Base-by-base conservation (phyloP, 2,797 vertebrate genomes). In the Pipistrellus kuhlii region DNA sequence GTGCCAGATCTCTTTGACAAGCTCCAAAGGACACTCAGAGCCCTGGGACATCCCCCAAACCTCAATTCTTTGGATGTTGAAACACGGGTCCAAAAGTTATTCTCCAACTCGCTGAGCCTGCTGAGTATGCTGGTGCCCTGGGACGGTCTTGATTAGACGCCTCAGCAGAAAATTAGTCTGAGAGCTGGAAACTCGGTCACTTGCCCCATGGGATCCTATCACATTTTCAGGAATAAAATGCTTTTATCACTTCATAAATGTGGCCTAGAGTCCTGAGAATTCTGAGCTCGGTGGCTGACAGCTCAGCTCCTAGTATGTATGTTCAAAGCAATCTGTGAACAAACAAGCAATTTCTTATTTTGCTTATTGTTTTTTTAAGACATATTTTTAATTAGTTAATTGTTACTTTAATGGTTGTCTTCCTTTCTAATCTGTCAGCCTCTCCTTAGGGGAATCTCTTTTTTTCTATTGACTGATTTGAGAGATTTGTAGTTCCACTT, bases 41-140 rank as follows among this genome's bases (percentile, higher is more conserved):
- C 66, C 71, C 57, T 46, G 17, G 71, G 51, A 75, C 78, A 71
- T 55, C 77, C 75, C 80, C 92, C 23, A 72, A 80, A 91, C 76
- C 84, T 59, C 83, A 80, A 72, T 89, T 93, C 53, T 66, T 64
- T 84, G 72, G 41, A 44, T 91, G 76, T 69, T 89, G 72, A 93
- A 93, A 95, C 68, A n/a, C 23, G 35, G 27, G 77, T 92, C 88
- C 94, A 94, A 93, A 96, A 93, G 76, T 93, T 93, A 81, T 82
- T 91, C 77, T 91, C 55, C 81, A 94, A 90, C 38, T 80, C 59
- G 23, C 38, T 1, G 14, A 77, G 46, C 75, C 41, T 72, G 35
- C 32, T 38, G 80, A 84, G 38, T 66, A 21, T 35, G 41, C 66
- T 88, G 78, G 25, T n/a, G 57, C 46, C 55, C 66, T 3, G 13